Percentiles rank a stretch among this genome's conserved stretches.
Conservation (phyloP, 2,888 invertebrate genomes). For the Drosophila hawaiiensis region DNA sequence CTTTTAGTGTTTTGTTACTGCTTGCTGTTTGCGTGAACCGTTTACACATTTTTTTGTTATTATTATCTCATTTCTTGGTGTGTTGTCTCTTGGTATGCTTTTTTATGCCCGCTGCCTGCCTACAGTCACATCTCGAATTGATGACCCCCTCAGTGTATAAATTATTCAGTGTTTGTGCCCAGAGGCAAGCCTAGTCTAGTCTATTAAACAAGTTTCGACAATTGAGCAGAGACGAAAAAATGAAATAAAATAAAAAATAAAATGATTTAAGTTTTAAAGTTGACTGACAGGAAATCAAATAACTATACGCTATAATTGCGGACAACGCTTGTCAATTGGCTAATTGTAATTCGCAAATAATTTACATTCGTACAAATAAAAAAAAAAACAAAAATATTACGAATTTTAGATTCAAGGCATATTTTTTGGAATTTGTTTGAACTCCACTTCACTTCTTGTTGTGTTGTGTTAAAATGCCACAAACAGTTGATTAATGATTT, state of each 20-base stretch:
- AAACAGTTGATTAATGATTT: slow-evolving; percentile 18
- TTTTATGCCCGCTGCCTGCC: slow-evolving; percentile 38
- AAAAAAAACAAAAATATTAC: neutral
- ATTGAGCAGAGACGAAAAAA: slow-evolving; percentile 3
- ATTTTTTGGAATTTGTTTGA: neutral
- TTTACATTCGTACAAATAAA: neutral
- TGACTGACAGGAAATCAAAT: slow-evolving; percentile 11
- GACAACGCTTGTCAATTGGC: neutral
- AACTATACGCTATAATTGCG: neutral
- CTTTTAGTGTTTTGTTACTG: slow-evolving; percentile 55
- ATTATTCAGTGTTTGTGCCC: slow-evolving; percentile 29
- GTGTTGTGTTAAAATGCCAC: slow-evolving; percentile 3
- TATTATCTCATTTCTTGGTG: slow-evolving; percentile 73
- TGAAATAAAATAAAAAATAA: neutral
- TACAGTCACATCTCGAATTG: slow-evolving; percentile 49
- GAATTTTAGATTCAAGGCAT: neutral
- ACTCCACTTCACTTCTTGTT: neutral
- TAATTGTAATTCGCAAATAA: slow-evolving; percentile 3
- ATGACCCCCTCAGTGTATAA: slow-evolving; percentile 28
- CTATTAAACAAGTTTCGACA: slow-evolving; percentile 29
- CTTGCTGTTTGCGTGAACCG: slow-evolving; percentile 50
- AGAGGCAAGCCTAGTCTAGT: slow-evolving; percentile 19
- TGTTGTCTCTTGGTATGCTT: slow-evolving; percentile 42
- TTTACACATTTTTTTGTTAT: slow-evolving; percentile 70
- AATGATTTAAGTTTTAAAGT: slow-evolving; percentile 1